phyloP scores from a whole-genome alignment of 2,888 invertebrate genomes.

The Melieria picta region DNA sequence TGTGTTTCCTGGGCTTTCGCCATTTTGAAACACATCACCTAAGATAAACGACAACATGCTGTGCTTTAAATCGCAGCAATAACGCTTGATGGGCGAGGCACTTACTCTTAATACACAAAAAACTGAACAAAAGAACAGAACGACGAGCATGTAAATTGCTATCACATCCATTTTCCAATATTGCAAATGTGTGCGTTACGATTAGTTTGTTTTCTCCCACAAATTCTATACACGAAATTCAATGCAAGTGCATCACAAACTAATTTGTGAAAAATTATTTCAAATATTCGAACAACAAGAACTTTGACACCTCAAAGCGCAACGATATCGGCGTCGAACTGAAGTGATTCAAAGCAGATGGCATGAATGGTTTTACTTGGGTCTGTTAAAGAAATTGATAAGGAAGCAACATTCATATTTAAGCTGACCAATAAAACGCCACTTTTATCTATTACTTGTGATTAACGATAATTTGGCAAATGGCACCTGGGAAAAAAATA shows the following conservation, averaged over 20 bases:
- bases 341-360: too few species aligned
- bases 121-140: not conserved
- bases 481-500: not conserved
- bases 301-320: not conserved
- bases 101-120: constrained; percentile 30
- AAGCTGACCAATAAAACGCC: not conserved
- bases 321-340: not conserved
- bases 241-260: too few species aligned
- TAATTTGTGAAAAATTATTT: too few species aligned
- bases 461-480: constrained; percentile 4
- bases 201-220: too few species aligned
- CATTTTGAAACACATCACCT: constrained; percentile 34
- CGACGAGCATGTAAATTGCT: not conserved
- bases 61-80: not conserved
- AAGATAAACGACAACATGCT: not conserved
- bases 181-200: too few species aligned
- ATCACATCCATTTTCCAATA: not conserved
- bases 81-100: not conserved
- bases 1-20: constrained; percentile 12
- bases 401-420: not conserved
- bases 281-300: constrained; percentile 17
- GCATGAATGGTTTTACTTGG: not conserved
- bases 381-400: not conserved
- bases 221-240: too few species aligned
- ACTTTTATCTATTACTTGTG: not conserved